Percentiles rank a stretch among this genome's conserved stretches.
Evolutionary conservation across 2,888 invertebrate species (phyloP).

Genomic region (Patella depressa): DNA sequence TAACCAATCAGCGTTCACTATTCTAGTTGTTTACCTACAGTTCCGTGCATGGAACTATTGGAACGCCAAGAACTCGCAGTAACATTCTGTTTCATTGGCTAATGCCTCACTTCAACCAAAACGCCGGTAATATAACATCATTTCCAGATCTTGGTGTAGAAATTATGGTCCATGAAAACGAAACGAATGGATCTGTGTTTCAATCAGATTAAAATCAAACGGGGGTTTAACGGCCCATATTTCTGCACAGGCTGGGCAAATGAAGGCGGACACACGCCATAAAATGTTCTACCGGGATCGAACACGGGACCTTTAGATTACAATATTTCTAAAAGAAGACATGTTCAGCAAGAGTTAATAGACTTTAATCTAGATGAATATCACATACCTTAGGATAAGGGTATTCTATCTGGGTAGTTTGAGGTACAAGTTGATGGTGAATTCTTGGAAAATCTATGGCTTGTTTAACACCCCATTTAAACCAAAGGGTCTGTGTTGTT

Average conservation of each 20-base stretch:
- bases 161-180: not conserved
- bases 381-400: not conserved
- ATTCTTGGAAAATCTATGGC: constrained; percentile 85
- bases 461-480: constrained; percentile 82
- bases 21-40: too few species aligned
- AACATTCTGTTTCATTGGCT: too few species aligned
- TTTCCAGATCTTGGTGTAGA: too few species aligned
- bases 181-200: not conserved
- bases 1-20: too few species aligned
- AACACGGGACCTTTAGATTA: too few species aligned
- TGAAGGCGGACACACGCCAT: too few species aligned
- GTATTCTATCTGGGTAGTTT: constrained; percentile 60
- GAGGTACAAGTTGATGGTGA: constrained; percentile 88
- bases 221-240: not conserved
- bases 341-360: not conserved
- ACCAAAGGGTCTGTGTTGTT: constrained; percentile 76
- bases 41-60: too few species aligned
- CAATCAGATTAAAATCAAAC: not conserved
- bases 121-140: too few species aligned
- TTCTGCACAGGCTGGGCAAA: not conserved
- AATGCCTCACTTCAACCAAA: too few species aligned
- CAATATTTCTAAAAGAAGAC: too few species aligned
- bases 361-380: not conserved
- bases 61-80: too few species aligned
- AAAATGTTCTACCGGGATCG: too few species aligned